These are phyloP conservation scores for Anableps anableps DNA, from an alignment of 2,797 vertebrate species.

Conservation along the genomic window DNA sequence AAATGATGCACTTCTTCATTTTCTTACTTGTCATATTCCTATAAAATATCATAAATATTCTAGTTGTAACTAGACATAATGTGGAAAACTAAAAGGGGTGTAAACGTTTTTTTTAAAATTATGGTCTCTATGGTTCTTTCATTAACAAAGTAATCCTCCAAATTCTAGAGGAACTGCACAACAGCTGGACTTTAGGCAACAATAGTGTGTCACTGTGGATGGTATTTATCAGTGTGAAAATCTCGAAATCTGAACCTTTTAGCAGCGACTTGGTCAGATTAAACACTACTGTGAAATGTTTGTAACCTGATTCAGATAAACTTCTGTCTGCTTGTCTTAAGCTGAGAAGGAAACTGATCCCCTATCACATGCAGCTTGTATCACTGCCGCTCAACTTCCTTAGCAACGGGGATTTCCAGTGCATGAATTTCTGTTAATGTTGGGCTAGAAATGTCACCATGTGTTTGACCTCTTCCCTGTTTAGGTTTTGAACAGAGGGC, in stretches of 20 bases:
- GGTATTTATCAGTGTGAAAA: background rate
- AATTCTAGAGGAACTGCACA: background rate
- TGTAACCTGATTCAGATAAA: background rate
- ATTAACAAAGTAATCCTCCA: background rate
- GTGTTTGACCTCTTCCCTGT: constrained; percentile 10
- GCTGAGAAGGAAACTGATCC: constrained; percentile 22
- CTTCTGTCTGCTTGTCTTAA: background rate
- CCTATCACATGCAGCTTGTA: background rate
- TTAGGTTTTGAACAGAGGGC: constrained; percentile 1
- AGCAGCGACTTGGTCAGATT: background rate
- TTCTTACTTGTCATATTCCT: background rate
- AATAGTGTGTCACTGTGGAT: background rate
- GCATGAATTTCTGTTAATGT: constrained; percentile 11
- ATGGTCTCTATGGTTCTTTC: no score
- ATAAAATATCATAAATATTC: background rate
- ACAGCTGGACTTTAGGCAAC: background rate
- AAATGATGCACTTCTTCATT: background rate
- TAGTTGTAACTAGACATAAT: background rate
- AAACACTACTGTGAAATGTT: background rate
- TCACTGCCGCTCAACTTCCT: constrained; percentile 21
- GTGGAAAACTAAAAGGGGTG: background rate
- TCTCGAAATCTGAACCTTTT: background rate
- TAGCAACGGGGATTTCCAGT: constrained; percentile 43
- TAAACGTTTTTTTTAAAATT: background rate
- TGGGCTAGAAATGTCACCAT: constrained; percentile 7